phyloP scores from a whole-genome alignment of 30 jellyfish, hydroid and myxozoan species.

The Pelagia noctiluca region DNA sequence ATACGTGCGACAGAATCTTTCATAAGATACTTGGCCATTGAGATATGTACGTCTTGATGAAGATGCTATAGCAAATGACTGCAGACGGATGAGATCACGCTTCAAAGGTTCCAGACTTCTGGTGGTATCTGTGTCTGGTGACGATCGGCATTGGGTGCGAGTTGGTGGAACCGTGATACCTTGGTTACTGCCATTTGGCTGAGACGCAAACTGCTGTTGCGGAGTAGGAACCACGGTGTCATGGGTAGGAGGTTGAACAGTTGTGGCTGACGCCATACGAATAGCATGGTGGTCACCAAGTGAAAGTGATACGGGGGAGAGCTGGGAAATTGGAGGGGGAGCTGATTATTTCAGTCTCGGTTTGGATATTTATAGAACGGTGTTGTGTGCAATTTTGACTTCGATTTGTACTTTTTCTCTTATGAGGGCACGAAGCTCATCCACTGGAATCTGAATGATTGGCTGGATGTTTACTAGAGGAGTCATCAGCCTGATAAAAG shows the following conservation, averaged over 20 bases:
- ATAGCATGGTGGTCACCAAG: neutral
- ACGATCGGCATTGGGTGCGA: neutral
- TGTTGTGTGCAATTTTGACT: neutral
- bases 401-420: neutral
- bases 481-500: neutral
- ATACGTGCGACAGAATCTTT: neutral
- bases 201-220: neutral
- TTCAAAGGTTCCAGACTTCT: neutral
- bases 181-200: neutral
- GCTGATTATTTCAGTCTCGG: neutral
- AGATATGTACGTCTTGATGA: conserved; percentile 6
- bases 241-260: neutral
- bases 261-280: neutral
- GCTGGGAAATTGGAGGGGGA: neutral
- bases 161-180: neutral
- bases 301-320: neutral
- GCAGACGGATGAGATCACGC: neutral
- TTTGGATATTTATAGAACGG: neutral
- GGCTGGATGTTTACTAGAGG: neutral
- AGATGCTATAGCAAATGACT: neutral
- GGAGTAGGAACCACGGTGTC: neutral
- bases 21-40: conserved; percentile 1
- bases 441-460: neutral
- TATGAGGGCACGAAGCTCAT: neutral
- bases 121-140: conserved; percentile 5